Conservation (phyloP, 1,140 invertebrate species). For the Danaus melanippus region DNA sequence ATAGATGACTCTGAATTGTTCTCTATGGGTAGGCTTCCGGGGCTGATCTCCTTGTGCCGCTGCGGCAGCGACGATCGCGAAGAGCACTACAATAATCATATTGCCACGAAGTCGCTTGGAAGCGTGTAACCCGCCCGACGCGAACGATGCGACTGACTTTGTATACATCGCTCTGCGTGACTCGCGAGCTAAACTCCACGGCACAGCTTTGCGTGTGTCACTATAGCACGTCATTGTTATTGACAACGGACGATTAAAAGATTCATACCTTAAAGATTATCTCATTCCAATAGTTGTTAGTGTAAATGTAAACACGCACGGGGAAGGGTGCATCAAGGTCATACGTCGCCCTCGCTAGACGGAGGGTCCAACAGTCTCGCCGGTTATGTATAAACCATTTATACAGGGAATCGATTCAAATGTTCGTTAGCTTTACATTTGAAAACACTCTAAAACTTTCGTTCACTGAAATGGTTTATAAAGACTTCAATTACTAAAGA, state of each 20-base stretch:
- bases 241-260: conserved; percentile 19
- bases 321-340: conserved; percentile 54
- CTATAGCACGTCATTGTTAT: conserved; percentile 29
- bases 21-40: conserved; percentile 36
- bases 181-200: conserved; percentile 20
- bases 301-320: conserved; percentile 15
- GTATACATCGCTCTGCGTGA: conserved; percentile 26
- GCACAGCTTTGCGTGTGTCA: conserved; percentile 34
- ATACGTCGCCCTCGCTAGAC: conserved; percentile 47
- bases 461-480: background rate
- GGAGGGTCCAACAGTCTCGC: conserved; percentile 41
- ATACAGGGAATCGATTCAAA: conserved; percentile 36
- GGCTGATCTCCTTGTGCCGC: conserved; percentile 43
- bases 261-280: conserved; percentile 20
- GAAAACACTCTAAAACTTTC: conserved; percentile 5
- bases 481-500: too few species aligned
- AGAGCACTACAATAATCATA: conserved; percentile 45
- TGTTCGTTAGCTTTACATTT: conserved; percentile 13
- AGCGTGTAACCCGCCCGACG: conserved; percentile 46
- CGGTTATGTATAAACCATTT: conserved; percentile 22
- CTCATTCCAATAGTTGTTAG: conserved; percentile 8
- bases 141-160: conserved; percentile 45
- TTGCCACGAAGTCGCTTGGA: conserved; percentile 21
- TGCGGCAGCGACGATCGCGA: conserved; percentile 39
- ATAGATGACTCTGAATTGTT: conserved; percentile 70